Evolutionary conservation across 2,888 invertebrate species (phyloP).

Genomic region (Aphrophora alni): DNA sequence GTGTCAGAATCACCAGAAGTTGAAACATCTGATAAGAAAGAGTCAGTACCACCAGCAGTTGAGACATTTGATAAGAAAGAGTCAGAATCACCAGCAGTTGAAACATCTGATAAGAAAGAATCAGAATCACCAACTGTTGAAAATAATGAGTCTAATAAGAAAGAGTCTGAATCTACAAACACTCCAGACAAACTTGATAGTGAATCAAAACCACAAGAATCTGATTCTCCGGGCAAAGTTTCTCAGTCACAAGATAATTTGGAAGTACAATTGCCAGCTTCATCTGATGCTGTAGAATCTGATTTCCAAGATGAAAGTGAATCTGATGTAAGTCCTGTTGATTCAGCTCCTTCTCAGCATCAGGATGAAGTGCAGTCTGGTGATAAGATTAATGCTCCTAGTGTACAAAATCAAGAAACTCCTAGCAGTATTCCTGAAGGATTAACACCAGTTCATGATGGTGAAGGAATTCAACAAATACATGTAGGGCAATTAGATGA

Average conservation of each 20-base stretch:
- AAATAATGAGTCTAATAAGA: too few species aligned
- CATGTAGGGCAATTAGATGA: conserved; percentile 34
- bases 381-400: not conserved
- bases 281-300: not conserved
- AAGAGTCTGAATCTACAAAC: too few species aligned
- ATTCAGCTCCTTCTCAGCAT: not conserved
- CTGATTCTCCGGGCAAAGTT: too few species aligned
- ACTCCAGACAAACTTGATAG: too few species aligned
- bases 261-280: not conserved
- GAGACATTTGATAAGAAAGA: not conserved
- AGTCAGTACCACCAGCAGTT: not conserved
- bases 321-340: too few species aligned
- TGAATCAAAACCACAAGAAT: too few species aligned
- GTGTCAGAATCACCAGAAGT: not conserved
- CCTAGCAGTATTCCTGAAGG: conserved; percentile 1
- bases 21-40: not conserved
- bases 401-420: not conserved
- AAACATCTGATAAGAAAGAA: too few species aligned
- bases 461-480: conserved; percentile 47
- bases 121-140: too few species aligned
- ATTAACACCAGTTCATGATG: conserved; percentile 27
- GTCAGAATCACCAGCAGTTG: conserved; percentile 3
- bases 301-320: not conserved
- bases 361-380: not conserved
- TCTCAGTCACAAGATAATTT: not conserved